Evolutionary conservation across 2,888 invertebrate genomes (phyloP).

Genomic region (Latheticus oryzae): DNA sequence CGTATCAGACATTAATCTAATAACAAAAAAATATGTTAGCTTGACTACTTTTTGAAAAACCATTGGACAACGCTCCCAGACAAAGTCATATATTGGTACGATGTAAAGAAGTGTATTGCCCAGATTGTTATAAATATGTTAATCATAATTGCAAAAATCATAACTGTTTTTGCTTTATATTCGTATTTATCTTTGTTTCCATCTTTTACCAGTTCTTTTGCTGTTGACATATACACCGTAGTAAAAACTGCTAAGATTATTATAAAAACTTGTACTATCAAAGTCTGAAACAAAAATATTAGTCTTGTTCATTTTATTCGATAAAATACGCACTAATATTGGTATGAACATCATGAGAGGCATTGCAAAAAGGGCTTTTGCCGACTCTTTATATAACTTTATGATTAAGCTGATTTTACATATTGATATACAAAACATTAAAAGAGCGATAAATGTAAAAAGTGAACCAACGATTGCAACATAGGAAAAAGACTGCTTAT

Average conservation of each 20-base stretch:
- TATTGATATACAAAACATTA: too few relatives aligned
- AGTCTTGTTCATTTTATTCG: too few relatives aligned
- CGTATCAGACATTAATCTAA: not conserved
- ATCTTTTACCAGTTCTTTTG: constrained; percentile 41
- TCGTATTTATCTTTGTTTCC: constrained; percentile 31
- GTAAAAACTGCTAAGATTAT: constrained; percentile 54
- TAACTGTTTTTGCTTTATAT: constrained; percentile 47
- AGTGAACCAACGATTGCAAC: constrained; percentile 41
- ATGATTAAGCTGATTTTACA: constrained; percentile 69
- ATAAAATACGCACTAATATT: constrained; percentile 66
- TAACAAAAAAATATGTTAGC: not conserved
- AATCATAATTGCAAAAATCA: constrained; percentile 55
- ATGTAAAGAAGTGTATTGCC: constrained; percentile 71
- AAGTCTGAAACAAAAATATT: constrained; percentile 7
- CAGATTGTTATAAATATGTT: constrained; percentile 70
- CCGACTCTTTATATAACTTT: constrained; percentile 69
- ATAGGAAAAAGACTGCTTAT: too few relatives aligned
- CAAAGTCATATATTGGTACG: constrained; percentile 73
- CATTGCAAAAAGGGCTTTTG: constrained; percentile 70
- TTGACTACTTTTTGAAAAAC: constrained; percentile 72
- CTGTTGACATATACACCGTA: constrained; percentile 43
- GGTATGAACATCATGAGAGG: constrained; percentile 69
- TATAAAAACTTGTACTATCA: constrained; percentile 51
- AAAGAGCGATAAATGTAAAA: constrained; percentile 48
- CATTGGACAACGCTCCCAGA: constrained; percentile 73